Evolutionary conservation across 2,113 vertebrate genomes (phyloP).

Genomic region (Paratilapia polleni): DNA sequence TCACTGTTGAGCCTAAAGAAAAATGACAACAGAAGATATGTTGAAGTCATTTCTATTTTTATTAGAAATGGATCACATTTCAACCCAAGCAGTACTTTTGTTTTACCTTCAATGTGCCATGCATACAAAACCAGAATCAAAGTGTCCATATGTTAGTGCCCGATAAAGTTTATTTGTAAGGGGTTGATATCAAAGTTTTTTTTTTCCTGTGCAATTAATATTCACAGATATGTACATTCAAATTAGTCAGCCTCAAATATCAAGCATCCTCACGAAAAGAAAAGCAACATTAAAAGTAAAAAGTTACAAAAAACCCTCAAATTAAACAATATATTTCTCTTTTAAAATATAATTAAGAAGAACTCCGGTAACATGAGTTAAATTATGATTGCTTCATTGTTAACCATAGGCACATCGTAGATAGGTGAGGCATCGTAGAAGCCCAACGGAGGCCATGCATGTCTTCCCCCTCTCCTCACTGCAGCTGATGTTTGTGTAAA

Average conservation of each 20-base stretch:
- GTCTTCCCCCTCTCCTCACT: slow-evolving; percentile 36
- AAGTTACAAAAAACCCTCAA: slow-evolving; percentile 77
- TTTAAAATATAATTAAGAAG: slow-evolving; percentile 81
- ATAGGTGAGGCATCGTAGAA: slow-evolving; percentile 74
- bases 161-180: slow-evolving; percentile 68
- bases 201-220: slow-evolving; percentile 78
- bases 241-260: slow-evolving; percentile 73
- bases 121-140: slow-evolving; percentile 79
- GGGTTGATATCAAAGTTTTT: slow-evolving; percentile 76
- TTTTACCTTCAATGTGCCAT: slow-evolving; percentile 67
- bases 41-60: slow-evolving; percentile 72
- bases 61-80: slow-evolving; percentile 80
- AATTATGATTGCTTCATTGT: slow-evolving; percentile 83
- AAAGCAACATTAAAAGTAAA: slow-evolving; percentile 73
- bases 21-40: slow-evolving; percentile 12
- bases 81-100: slow-evolving; percentile 60
- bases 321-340: slow-evolving; percentile 78
- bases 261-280: slow-evolving; percentile 64
- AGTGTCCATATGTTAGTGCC: slow-evolving; percentile 70
- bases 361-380: slow-evolving; percentile 77
- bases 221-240: slow-evolving; percentile 85
- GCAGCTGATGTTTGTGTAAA: slow-evolving; percentile 73
- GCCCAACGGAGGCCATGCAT: slow-evolving; percentile 47
- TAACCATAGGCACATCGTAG: slow-evolving; percentile 83
- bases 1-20: neutral